Percentiles rank a stretch among this genome's conserved stretches.
These are phyloP conservation scores for Patella depressa DNA, from an alignment of 2,888 invertebrate species.

Conservation along the genomic window DNA sequence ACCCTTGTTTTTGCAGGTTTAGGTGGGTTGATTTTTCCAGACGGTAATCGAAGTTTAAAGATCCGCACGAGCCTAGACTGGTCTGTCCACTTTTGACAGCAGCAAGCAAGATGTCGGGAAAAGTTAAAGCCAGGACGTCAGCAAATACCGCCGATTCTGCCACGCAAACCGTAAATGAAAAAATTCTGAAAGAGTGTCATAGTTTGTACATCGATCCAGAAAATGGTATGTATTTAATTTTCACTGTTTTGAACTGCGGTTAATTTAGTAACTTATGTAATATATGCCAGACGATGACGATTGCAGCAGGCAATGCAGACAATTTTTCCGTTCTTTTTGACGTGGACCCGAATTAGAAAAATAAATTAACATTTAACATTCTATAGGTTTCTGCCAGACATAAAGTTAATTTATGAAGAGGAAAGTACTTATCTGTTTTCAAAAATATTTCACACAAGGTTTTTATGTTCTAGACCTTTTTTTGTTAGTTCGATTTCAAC, in stretches of 20 bases:
- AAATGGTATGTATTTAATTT: slow-evolving; percentile 68
- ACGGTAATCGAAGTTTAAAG: slow-evolving; percentile 17
- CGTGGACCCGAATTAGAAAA: too few relatives aligned
- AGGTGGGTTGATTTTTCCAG: slow-evolving; percentile 15
- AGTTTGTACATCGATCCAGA: slow-evolving; percentile 73
- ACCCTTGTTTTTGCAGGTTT: neutral
- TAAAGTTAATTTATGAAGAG: too few relatives aligned
- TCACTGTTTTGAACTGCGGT: too few relatives aligned
- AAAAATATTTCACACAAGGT: neutral
- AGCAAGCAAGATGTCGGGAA: slow-evolving; percentile 66
- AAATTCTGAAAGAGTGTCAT: slow-evolving; percentile 74
- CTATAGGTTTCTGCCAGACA: too few relatives aligned
- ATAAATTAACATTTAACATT: too few relatives aligned
- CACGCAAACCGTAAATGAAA: slow-evolving; percentile 73
- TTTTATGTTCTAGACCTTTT: neutral
- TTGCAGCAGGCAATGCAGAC: slow-evolving; percentile 24
- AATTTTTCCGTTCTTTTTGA: too few relatives aligned
- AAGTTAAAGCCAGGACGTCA: slow-evolving; percentile 67
- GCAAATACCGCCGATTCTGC: slow-evolving; percentile 70
- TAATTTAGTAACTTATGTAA: slow-evolving; percentile 15
- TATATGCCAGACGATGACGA: slow-evolving; percentile 30
- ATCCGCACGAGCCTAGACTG: slow-evolving; percentile 16
- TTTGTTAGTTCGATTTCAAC: slow-evolving; percentile 11
- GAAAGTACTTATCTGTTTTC: neutral
- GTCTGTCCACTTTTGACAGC: slow-evolving; percentile 52